Evolutionary conservation across 1,140 invertebrate species (phyloP).

Genomic region (Magallana gigas): DNA sequence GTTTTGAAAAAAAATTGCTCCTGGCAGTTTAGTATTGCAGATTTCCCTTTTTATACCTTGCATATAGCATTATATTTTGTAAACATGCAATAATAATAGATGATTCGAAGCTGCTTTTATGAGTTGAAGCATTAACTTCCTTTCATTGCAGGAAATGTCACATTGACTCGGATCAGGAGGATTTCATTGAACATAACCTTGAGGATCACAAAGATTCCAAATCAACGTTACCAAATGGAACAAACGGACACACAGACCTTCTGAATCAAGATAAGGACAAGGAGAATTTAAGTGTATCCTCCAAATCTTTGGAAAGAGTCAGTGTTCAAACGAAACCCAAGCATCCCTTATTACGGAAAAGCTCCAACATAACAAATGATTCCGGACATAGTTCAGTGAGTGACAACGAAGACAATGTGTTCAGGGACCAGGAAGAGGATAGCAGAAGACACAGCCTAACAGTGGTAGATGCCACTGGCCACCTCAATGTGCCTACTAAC

Average conservation of each 20-base stretch:
- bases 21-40: no score
- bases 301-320: neutral
- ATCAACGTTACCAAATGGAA: neutral
- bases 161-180: constrained; percentile 61
- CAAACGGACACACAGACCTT: neutral
- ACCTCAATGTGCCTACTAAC: constrained; percentile 69
- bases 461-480: constrained; percentile 70
- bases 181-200: constrained; percentile 3
- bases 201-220: constrained; percentile 13
- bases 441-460: constrained; percentile 65
- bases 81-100: no score
- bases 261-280: constrained; percentile 32
- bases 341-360: constrained; percentile 67
- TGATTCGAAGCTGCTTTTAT: neutral
- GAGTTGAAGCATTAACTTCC: neutral
- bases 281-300: neutral
- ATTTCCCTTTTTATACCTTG: no score
- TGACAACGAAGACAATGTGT: constrained; percentile 61
- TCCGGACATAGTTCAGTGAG: constrained; percentile 72
- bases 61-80: no score
- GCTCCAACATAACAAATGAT: constrained; percentile 74
- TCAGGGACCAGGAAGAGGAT: constrained; percentile 39
- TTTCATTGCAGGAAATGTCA: constrained; percentile 64
- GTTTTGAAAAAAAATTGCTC: no score
- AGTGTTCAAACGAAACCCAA: constrained; percentile 51